Evolutionary conservation across 2,888 invertebrate genomes (phyloP).

Genomic region (Tinea trinotella): DNA sequence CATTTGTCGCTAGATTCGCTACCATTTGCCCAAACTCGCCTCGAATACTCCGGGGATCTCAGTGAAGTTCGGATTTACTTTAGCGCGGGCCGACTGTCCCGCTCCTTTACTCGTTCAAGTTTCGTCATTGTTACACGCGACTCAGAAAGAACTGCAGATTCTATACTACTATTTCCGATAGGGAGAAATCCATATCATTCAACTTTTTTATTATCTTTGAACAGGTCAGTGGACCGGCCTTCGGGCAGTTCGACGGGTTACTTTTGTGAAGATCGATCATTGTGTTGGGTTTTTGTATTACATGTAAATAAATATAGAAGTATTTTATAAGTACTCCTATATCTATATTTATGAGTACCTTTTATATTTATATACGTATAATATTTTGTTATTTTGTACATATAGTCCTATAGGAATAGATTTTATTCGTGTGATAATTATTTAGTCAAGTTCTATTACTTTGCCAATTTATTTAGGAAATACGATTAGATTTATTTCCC

Average conservation of each 20-base stretch:
- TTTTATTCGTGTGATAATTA: neutral
- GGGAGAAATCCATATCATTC: slow-evolving; percentile 57
- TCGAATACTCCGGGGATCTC: slow-evolving; percentile 33
- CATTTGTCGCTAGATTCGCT: slow-evolving; percentile 24
- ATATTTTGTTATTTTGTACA: no score
- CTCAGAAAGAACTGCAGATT: slow-evolving; percentile 52
- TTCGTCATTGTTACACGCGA: slow-evolving; percentile 50
- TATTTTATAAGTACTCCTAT: no score
- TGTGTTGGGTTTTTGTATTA: no score
- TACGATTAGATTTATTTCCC: neutral
- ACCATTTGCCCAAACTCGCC: slow-evolving; percentile 31
- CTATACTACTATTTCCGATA: slow-evolving; percentile 59
- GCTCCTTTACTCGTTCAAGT: slow-evolving; percentile 6
- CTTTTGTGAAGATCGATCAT: slow-evolving; percentile 18
- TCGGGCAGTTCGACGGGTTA: slow-evolving; percentile 29
- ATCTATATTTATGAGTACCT: no score
- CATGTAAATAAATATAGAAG: no score
- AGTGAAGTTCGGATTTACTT: slow-evolving; percentile 37
- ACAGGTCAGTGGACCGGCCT: slow-evolving; percentile 44
- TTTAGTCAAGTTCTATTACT: neutral
- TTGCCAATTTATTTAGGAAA: slow-evolving; percentile 1
- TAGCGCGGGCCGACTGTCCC: slow-evolving; percentile 28
- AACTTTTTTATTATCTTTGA: slow-evolving; percentile 66
- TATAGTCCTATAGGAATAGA: no score
- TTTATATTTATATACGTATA: no score